Evolutionary conservation across 2,113 vertebrate genomes (phyloP).

Genomic region (Trematomus loennbergii): DNA sequence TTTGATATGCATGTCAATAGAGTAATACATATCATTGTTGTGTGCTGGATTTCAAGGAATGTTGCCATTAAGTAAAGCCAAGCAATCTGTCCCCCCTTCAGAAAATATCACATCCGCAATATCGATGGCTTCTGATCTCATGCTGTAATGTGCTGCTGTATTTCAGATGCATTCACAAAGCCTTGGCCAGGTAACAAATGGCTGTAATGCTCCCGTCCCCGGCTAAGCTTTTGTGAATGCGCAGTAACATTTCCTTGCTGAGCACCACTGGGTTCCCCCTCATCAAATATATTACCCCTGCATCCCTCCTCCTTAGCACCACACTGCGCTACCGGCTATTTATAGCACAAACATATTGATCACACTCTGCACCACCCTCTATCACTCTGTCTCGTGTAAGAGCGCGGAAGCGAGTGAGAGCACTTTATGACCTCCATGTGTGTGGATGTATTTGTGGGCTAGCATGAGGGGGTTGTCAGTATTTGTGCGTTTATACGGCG

Average conservation of each 20-base stretch:
- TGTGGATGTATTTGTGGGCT: neutral
- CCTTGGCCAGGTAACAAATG: conserved; percentile 52
- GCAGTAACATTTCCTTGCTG: conserved; percentile 67
- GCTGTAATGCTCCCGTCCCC: conserved; percentile 32
- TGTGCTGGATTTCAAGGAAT: conserved; percentile 19
- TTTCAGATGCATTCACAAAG: conserved; percentile 33
- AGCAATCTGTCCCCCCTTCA: neutral
- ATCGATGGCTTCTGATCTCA: conserved; percentile 21
- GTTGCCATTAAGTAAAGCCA: conserved; percentile 17
- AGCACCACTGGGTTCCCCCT: conserved; percentile 64
- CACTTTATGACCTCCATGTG: conserved; percentile 42
- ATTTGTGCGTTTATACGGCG: conserved; percentile 8
- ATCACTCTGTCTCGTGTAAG: conserved; percentile 70
- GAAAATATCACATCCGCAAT: conserved; percentile 16
- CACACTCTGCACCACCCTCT: conserved; percentile 77
- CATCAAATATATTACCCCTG: conserved; percentile 82
- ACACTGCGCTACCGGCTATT: conserved; percentile 79
- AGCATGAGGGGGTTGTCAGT: neutral
- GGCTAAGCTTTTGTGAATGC: conserved; percentile 56
- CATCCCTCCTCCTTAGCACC: conserved; percentile 76
- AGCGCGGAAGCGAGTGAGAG: conserved; percentile 24
- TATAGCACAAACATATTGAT: conserved; percentile 86
- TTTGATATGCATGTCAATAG: conserved; percentile 13
- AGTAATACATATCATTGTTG: conserved; percentile 24
- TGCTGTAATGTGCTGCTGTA: conserved; percentile 12